Base-by-base conservation (phyloP, 2,113 vertebrate species). In the Regulus satrapa region DNA sequence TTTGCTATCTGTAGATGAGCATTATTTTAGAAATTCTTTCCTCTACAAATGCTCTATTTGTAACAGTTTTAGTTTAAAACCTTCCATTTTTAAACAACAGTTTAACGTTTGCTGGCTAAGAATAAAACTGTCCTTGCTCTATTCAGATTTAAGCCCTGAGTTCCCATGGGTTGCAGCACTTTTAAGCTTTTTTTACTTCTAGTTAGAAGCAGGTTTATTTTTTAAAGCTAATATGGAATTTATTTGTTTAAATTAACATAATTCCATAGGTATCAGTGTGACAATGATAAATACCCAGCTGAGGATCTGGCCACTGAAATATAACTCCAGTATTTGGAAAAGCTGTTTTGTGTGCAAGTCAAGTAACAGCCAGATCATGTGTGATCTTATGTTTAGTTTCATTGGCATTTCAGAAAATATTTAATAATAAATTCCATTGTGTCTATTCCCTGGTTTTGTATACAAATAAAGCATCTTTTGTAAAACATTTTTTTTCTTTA, bases 391-490 rank as follows among this genome's bases (percentile, higher is more conserved):
- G 67, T 85, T 84, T 95, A 81, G 69, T 72, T 91, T 88, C 88
- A 95, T 11, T 95, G 76, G 73, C 87, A 90, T 94, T 86, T 97
- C 90, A 97, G 84, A 97, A 84, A 92, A 67, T 92, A 97, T 24
- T 92, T 92, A 62, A 75, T 89, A 79, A 85, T 81, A 96, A 96
- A 91, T 73, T 95, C 81, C 63, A 87, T 77, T 95, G 94, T 54
- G 85, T 96, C 85, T 91, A 49, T 95, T 94, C 61, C 63, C 56
- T 55, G 58, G 95, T 95, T 90, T 92, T 28, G 18, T 92, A 96
- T 68, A 96, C 92, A 97, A 97, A 97, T 95, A 96, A 93, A 89
- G 90, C 0, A 69, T 96, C 85, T 95, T 91, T 86, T 93, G 92
- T 91, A 93, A 94, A 95, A 94, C 91, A 94, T 87, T 96, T 55